Evolutionary conservation across 2,113 vertebrate genomes (phyloP), one percentile per base, ranked within the genome.

Genomic region (Platysternon megacephalum): DNA sequence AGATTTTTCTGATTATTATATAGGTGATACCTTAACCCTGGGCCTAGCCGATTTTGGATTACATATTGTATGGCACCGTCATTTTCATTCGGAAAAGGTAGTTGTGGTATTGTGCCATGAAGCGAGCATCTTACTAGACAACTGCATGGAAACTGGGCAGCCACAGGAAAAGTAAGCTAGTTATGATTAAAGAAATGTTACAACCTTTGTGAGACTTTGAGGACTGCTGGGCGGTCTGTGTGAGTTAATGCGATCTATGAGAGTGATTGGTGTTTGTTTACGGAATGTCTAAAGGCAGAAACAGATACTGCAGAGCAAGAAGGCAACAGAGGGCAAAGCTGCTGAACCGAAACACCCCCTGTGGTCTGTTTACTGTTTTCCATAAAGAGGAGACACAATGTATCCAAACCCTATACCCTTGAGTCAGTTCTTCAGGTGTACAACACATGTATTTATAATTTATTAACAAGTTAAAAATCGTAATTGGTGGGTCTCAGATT

Each of bases 101-200:
- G 53, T 11, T 95, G 42, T 46, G 26, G 79, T 84, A 82, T 35
- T 35, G 90, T 94, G 81, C 76, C 72, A 91, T 80, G 56, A 91
- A 78, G 28, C 5, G 39, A 92, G 88, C 1, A 5, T 82, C 55
- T 49, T 53, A 39, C 3, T 1, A 87, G 68, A 91, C 49, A 88
- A 86, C 65, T 86, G 79, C 87, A 83, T 87, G 87, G 85, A 93
- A 93, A 91, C 74, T 85, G 48, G 87, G 55, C 90, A 94, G 90
- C 49, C 93, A 96, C 52, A 93, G 56, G 44, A 93, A 97, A 95
- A 89, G 81, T 83, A 89, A 97, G 52, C 85, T 53, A 80, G 87
- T 89, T 95, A 91, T 56, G 74, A 92, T 93, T 97, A 97, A 93
- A 95, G 94, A 94, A 97, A 96, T 95, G 96, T 87, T 95, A 93